A percentile compares a stretch with the other conserved stretches of the same genome.
Conservation (phyloP, 2,113 vertebrate genomes). For the Capreolus pygargus region DNA sequence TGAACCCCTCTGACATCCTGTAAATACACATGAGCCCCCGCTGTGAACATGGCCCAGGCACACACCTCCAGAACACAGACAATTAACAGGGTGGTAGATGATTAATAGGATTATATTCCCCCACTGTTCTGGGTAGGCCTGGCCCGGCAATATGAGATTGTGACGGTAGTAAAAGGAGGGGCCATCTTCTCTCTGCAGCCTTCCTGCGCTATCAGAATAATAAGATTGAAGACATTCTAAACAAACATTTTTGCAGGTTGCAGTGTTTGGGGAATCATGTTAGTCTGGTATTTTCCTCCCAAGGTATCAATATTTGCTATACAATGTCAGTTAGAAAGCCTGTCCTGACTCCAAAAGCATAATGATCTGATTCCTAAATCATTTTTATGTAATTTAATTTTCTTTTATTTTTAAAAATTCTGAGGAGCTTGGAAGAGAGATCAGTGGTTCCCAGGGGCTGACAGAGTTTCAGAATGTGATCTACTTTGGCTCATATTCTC, state of each 20-base stretch:
- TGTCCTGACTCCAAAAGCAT: neutral
- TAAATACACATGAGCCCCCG: neutral
- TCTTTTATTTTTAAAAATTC: neutral
- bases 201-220: neutral
- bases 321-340: neutral
- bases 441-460: neutral
- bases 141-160: neutral
- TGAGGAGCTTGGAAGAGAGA: neutral
- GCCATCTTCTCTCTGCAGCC: neutral
- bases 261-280: neutral
- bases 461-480: neutral
- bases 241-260: neutral
- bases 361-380: constrained; percentile 30
- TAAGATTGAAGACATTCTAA: neutral
- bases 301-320: neutral
- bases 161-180: neutral
- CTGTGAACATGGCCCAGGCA: neutral
- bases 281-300: neutral
- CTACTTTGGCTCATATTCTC: neutral
- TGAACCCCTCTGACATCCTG: neutral
- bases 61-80: neutral
- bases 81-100: neutral
- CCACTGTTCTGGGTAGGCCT: neutral
- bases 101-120: neutral
- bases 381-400: constrained; percentile 24